These are phyloP conservation scores for Sceloporus tristichus DNA, from an alignment of 2,113 vertebrate genomes.

Conservation along the genomic window DNA sequence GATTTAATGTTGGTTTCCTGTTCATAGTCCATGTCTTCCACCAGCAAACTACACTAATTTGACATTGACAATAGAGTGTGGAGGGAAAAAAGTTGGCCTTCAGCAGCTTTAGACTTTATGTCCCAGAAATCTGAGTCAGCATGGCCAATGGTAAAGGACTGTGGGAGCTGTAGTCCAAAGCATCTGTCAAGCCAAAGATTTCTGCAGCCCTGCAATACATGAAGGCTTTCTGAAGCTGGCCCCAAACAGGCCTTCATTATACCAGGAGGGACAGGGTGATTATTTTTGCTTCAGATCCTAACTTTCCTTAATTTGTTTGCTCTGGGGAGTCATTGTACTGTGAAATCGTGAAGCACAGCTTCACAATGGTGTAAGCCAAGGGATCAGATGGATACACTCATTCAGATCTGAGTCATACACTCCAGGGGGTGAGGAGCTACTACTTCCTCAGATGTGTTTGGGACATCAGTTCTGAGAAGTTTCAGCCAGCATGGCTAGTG, in stretches of 20 bases:
- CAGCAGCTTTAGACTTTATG: not conserved
- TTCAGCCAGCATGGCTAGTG: too few species aligned
- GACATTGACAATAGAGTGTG: not conserved
- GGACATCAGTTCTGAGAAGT: too few species aligned
- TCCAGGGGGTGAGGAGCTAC: too few species aligned
- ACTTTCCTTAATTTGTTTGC: not conserved
- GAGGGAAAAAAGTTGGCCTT: not conserved
- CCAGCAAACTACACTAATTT: not conserved
- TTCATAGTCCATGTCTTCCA: not conserved
- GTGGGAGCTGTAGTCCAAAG: not conserved
- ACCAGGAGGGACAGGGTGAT: slow-evolving; percentile 22
- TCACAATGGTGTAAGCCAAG: too few species aligned
- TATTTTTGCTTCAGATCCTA: slow-evolving; percentile 26
- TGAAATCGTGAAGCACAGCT: not conserved
- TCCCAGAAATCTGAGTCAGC: not conserved
- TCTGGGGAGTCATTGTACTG: not conserved
- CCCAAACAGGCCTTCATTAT: slow-evolving; percentile 39
- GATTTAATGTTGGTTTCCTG: not conserved
- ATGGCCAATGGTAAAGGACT: not conserved
- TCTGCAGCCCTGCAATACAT: not conserved
- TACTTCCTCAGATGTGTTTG: too few species aligned
- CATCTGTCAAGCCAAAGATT: not conserved
- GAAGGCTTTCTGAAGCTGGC: slow-evolving; percentile 9
- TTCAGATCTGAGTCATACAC: not conserved
- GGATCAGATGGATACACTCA: not conserved